Percentiles rank a stretch among this genome's conserved stretches.
These are phyloP conservation scores for Odontomyia ornata DNA, from an alignment of 2,888 invertebrate species.

Conservation along the genomic window DNA sequence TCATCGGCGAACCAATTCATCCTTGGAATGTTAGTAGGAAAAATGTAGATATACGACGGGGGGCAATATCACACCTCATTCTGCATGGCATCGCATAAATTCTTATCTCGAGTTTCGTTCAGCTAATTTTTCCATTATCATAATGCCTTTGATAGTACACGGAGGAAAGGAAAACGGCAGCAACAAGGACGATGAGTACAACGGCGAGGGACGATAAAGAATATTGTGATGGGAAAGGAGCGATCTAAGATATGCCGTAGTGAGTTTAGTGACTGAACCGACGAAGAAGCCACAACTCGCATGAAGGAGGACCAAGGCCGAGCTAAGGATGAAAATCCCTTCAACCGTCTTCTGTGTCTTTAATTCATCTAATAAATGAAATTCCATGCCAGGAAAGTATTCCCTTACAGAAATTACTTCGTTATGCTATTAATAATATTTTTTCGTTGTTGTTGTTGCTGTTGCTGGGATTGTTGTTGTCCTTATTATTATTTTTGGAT, in stretches of 20 bases:
- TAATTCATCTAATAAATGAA: slow-evolving; percentile 55
- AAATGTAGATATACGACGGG: slow-evolving; percentile 31
- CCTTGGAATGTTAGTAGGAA: slow-evolving; percentile 29
- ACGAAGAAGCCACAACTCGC: not conserved
- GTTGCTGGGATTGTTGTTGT: slow-evolving; percentile 32
- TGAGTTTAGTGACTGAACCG: not conserved
- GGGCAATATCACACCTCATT: slow-evolving; percentile 48
- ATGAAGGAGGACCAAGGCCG: not conserved
- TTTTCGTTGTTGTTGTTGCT: slow-evolving; percentile 45
- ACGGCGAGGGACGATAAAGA: not conserved
- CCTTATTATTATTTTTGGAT: slow-evolving; percentile 43
- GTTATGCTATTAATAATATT: slow-evolving; percentile 53
- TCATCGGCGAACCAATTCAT: slow-evolving; percentile 39
- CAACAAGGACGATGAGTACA: no score
- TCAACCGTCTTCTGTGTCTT: slow-evolving; percentile 49
- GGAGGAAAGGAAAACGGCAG: not conserved
- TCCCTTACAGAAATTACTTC: slow-evolving; percentile 54
- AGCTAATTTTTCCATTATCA: slow-evolving; percentile 52
- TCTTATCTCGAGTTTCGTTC: slow-evolving; percentile 50
- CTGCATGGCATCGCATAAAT: slow-evolving; percentile 48
- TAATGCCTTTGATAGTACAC: slow-evolving; percentile 44
- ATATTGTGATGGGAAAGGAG: not conserved
- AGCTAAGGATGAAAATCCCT: slow-evolving; percentile 42
- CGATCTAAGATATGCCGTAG: not conserved
- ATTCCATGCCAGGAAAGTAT: slow-evolving; percentile 53